A percentile compares a stretch with the other conserved stretches of the same genome.
Conservation (phyloP, 2,797 vertebrate species). For the Stomatorhinus walkeri region DNA sequence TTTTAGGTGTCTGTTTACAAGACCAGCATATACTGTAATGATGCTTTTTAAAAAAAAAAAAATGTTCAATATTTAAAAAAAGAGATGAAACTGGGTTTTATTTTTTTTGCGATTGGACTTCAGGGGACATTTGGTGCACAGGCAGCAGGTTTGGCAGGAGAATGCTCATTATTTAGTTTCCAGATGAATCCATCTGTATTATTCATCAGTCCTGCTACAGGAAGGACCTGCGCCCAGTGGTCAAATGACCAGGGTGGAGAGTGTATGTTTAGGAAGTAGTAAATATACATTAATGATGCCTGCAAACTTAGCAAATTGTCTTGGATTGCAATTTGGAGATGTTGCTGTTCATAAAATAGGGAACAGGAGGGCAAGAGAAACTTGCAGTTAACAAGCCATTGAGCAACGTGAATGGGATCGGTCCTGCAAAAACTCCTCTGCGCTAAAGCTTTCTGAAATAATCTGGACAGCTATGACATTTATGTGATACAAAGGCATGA, state of each 20-base stretch:
- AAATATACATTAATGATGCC: background rate
- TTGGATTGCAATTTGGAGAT: background rate
- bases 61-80: background rate
- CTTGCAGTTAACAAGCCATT: background rate
- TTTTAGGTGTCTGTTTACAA: constrained; percentile 9
- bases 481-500: background rate
- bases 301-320: background rate
- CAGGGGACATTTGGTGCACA: background rate
- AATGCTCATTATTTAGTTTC: background rate
- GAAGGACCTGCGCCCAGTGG: background rate
- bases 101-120: background rate
- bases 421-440: background rate
- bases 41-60: background rate
- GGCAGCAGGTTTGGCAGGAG: background rate
- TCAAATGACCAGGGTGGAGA: background rate
- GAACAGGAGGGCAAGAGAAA: background rate
- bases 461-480: background rate
- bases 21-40: background rate
- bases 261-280: constrained; percentile 1
- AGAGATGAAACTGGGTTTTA: background rate
- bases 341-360: background rate
- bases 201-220: background rate
- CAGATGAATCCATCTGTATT: background rate
- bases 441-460: background rate
- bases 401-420: background rate